phyloP scores from a whole-genome alignment of 2,797 vertebrate species.

The Ciconia nigra region DNA sequence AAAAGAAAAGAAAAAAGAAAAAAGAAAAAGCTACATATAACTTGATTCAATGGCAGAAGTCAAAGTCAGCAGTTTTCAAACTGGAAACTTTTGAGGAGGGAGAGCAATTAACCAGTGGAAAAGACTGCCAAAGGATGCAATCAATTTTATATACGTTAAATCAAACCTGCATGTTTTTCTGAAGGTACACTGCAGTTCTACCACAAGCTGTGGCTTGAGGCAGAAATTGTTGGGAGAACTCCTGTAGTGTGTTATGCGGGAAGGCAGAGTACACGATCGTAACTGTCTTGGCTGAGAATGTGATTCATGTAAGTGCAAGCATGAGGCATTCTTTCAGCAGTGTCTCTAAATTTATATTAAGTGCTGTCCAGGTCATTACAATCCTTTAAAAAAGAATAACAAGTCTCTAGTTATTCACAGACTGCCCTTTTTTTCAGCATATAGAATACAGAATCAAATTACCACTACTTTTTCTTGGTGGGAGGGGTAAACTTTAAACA shows the following conservation, averaged over 20 bases:
- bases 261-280: background rate
- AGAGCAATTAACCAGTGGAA: background rate
- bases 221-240: background rate
- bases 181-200: background rate
- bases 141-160: background rate
- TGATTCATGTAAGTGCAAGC: background rate
- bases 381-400: background rate
- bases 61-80: background rate
- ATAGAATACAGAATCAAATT: background rate
- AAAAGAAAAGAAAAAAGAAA: background rate
- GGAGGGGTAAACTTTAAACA: background rate
- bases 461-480: background rate
- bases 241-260: background rate
- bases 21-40: background rate
- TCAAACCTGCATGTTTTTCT: background rate
- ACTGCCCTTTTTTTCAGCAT: background rate
- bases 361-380: background rate
- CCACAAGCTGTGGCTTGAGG: background rate
- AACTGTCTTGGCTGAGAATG: background rate
- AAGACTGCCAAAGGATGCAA: background rate
- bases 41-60: background rate
- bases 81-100: background rate
- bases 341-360: background rate
- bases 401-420: background rate
- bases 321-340: background rate